phyloP scores from a whole-genome alignment of 2,113 vertebrate genomes.

The Sisor rabdophorus region DNA sequence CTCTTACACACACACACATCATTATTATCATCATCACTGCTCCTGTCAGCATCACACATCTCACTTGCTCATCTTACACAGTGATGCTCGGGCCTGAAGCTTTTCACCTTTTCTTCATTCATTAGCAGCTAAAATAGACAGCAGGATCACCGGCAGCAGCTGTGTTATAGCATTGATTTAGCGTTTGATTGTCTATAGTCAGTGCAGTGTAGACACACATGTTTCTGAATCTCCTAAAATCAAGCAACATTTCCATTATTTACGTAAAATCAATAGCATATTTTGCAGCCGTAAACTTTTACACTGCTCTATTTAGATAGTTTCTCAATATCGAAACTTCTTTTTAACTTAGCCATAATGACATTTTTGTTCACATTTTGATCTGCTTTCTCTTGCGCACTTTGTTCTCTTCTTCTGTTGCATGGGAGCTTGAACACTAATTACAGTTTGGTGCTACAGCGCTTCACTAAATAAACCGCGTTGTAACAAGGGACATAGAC shows the following conservation, averaged over 20 bases:
- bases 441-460: too few species aligned
- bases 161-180: conserved; percentile 62
- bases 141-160: conserved; percentile 41
- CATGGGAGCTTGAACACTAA: too few species aligned
- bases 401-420: background rate
- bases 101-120: conserved; percentile 20
- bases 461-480: too few species aligned
- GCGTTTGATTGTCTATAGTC: conserved; percentile 51
- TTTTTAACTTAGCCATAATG: too few species aligned
- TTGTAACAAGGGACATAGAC: too few species aligned
- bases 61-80: conserved; percentile 19
- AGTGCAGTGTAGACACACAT: conserved; percentile 6
- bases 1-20: conserved; percentile 5
- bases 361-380: too few species aligned
- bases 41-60: conserved; percentile 12
- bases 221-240: background rate
- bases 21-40: background rate
- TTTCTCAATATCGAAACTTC: too few species aligned
- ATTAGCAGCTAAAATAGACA: conserved; percentile 65
- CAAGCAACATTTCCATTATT: too few species aligned
- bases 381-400: too few species aligned
- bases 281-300: too few species aligned
- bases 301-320: too few species aligned
- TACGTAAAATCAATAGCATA: too few species aligned
- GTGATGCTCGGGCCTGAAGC: conserved; percentile 34